Base-by-base conservation (phyloP, 2,888 invertebrate genomes). In the Clitarchus hookeri region DNA sequence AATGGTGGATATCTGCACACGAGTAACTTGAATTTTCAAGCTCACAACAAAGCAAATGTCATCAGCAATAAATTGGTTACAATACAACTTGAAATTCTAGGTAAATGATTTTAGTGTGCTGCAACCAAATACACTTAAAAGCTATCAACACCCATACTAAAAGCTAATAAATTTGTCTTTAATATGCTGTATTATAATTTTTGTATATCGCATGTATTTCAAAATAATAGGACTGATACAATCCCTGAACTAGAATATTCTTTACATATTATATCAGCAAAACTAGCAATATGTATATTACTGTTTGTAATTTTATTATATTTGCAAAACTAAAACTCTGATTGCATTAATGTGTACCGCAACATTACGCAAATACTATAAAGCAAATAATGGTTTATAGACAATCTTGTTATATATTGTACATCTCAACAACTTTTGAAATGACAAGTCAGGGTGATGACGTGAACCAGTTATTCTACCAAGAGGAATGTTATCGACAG, bases 401-500 rank as follows among this genome's bases (percentile, higher is more conserved):
- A 53, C 1, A 65, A 23, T 65, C 23, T 65, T 65, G 65, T 8
- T 16, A 65, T 53, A 19, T 19, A 53, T 16, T 53, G 19, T 65
- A 65, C 65, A 65, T 19, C 53, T 53, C 23, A 65, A 65, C 19
- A 3, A 23, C 65, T 65, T 65, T n/a, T 23, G 19, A 23, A 65
- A 65, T 65, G 8, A 65, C n/a, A n/a, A 0, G 8, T 65, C 65
- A 65, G 65, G 65, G 65, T 65, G 65, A 65, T 19, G 65, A 65
- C 16, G 65, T 65, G 65, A 65, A n/a, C 65, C 65, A 65, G 65
- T 65, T 65, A 65, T 65, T 65, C 65, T 65, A 65, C n/a, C 65
- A 65, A 65, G 65, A 65, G 65, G 65, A 16, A 65, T 65, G 19
- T n/a, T 23, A 23, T n/a, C 65, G 16, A 65, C n/a, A 65, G 65